Evolutionary conservation across 2,113 vertebrate species (phyloP), one percentile per base, ranked within the genome.

Genomic region (Tricholaema leucomelas): DNA sequence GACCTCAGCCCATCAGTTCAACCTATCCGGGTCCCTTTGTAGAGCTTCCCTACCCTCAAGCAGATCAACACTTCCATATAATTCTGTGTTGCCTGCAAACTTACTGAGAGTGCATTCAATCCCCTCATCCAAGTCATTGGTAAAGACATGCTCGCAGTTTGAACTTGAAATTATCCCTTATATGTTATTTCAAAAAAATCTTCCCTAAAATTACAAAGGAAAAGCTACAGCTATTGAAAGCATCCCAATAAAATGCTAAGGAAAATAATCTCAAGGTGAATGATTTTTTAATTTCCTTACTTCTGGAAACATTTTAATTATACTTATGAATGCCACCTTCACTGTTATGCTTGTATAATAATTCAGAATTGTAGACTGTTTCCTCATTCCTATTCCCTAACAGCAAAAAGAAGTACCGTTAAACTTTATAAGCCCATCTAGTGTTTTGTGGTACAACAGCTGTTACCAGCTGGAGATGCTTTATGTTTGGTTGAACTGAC

Each of bases 371-470:
- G 87, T 5, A 80, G 89, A 80, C 60, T 81, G 15, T 42, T 91
- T 30, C 75, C 75, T 77, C 78, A 61, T 54, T 96, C 61, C 73
- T 91, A 93, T 65, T 44, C 66, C 44, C 71, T 93, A 70, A 88
- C 33, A 87, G 83, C 76, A 90, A 95, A 95, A 93, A 77, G 67
- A 24, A 90, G 65, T 66, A 72, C 63, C 4, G 4, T 65, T 79
- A 93, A 88, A 94, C 80, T 89, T 60, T 72, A 88, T 74, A 86
- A 79, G 78, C 55, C 36, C 40, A 76, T 72, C 78, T 60, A 91
- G 65, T 75, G 66, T 84, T 55, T 67, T 58, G 79, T 83, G 86
- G 56, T 88, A 58, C 69, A 83, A 69, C 95, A 97, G 86, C 93
- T 97, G 94, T 87, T 92, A 64, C 50, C 69, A 91, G 67, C 55